Conservation (phyloP, 2,888 invertebrate species). For the Aspidiotus rigidus region DNA sequence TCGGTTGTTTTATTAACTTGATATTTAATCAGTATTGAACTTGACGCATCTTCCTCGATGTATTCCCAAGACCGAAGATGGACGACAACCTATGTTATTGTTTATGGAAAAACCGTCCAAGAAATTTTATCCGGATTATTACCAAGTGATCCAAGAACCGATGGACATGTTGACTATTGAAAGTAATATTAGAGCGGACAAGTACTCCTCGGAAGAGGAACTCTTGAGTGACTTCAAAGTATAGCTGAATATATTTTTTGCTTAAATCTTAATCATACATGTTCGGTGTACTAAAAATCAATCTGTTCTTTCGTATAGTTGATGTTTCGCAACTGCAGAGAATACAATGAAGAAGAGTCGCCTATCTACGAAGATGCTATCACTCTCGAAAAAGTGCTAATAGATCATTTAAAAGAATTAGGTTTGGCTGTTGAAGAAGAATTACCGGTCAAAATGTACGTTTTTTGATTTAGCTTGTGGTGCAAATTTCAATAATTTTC, state of each 20-base stretch:
- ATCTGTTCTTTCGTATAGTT: slow-evolving; percentile 52
- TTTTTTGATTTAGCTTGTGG: too few species aligned
- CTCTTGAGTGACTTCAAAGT: slow-evolving; percentile 54
- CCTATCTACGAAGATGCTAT: slow-evolving; percentile 91
- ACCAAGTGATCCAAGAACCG: slow-evolving; percentile 76
- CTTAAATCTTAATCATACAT: neutral
- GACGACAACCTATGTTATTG: slow-evolving; percentile 77
- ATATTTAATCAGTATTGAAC: neutral
- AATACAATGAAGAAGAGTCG: slow-evolving; percentile 93
- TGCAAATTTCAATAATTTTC: too few species aligned
- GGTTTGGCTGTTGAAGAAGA: slow-evolving; percentile 51
- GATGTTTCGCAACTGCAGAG: slow-evolving; percentile 97
- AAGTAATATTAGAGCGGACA: slow-evolving; percentile 69
- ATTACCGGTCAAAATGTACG: slow-evolving; percentile 36
- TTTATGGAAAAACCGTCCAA: slow-evolving; percentile 96
- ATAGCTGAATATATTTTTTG: slow-evolving; percentile 28
- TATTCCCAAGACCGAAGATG: slow-evolving; percentile 53
- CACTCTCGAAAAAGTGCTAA: slow-evolving; percentile 71
- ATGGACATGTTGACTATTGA: slow-evolving; percentile 93
- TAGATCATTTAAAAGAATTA: slow-evolving; percentile 69
- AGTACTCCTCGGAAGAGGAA: slow-evolving; percentile 53
- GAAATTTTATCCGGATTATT: slow-evolving; percentile 90
- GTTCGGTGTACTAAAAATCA: neutral
- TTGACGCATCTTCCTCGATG: neutral
- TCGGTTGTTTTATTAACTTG: neutral